Evolutionary conservation across 2,113 vertebrate species (phyloP), one percentile per base, ranked within the genome.

Genomic region (Cinclus cinclus): DNA sequence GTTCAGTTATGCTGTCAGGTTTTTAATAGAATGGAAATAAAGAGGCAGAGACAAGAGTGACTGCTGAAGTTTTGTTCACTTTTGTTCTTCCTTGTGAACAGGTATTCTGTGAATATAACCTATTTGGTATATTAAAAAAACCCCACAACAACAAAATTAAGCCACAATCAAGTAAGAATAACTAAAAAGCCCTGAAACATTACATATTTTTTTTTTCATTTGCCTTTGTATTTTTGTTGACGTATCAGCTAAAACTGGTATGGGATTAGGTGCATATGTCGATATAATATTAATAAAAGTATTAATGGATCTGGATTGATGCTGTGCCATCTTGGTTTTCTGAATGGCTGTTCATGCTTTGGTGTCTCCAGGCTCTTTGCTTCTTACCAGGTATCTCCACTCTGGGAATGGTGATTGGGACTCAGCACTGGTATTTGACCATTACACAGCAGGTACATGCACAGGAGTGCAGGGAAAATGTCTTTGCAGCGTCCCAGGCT

Each of bases 401-500:
- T 16, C 30, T 76, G 37, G 12, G 11, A 41, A 10, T 35, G 20
- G 0, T 39, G 5, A 73, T 42, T 63, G 31, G 28, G 64, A 27
- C 16, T 77, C 74, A 82, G 0, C 15, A 3, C 0, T 24, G 53
- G 41, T 11, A 18, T 35, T 14, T 85, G 67, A 59, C 80, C 59
- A 50, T n/a, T n/a, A 2, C 37, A 70, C 9, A 50, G 33, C 31
- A 62, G 46, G 11, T 21, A 14, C 20, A 10, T 1, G 15, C 10
- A 14, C 6, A 2, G 13, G 27, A 50, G 20, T 13, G 31, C 28
- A 55, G 56, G n/a, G n/a, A 58, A 69, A 25, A 30, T n/a, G 11
- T 28, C 46, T 73, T n/a, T 63, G 35, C 46, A 33, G 14, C 15
- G 24, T 68, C 49, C 31, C 0, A 0, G 41, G 31, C 1, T 1